Conservation (phyloP, 2,113 vertebrate species). For the Oxyura jamaicensis region DNA sequence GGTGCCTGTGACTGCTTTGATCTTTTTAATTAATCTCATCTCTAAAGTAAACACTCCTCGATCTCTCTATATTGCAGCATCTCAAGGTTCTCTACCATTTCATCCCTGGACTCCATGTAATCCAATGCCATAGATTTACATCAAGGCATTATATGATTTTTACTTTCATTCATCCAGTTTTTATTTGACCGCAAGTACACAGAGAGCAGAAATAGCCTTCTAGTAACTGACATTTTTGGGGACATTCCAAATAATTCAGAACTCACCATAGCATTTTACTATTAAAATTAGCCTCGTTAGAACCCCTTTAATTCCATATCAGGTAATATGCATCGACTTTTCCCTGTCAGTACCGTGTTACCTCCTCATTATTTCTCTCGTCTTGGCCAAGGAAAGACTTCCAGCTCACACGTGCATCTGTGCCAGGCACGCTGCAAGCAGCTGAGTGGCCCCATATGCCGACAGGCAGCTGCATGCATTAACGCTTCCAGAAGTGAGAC, state of each 20-base stretch:
- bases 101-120: not conserved
- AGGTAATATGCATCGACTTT: not conserved
- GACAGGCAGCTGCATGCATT: rapidly evolving
- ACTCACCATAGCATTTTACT: not conserved
- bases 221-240: not conserved
- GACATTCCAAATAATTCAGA: not conserved
- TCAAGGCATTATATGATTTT: not conserved
- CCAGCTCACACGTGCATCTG: not conserved
- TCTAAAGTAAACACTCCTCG: not conserved
- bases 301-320: not conserved
- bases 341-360: not conserved
- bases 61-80: not conserved
- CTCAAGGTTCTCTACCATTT: not conserved
- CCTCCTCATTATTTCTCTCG: not conserved
- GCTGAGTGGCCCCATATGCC: not conserved
- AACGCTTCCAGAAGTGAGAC: not conserved
- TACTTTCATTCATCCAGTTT: not conserved
- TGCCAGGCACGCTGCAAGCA: not conserved
- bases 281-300: not conserved
- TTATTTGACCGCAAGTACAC: not conserved
- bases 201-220: not conserved
- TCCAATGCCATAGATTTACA: not conserved
- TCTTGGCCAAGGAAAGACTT: not conserved
- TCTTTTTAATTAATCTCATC: not conserved
- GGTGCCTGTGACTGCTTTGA: not conserved